Base-by-base conservation (phyloP, 2,113 vertebrate species). In the Microcebus tavaratra region DNA sequence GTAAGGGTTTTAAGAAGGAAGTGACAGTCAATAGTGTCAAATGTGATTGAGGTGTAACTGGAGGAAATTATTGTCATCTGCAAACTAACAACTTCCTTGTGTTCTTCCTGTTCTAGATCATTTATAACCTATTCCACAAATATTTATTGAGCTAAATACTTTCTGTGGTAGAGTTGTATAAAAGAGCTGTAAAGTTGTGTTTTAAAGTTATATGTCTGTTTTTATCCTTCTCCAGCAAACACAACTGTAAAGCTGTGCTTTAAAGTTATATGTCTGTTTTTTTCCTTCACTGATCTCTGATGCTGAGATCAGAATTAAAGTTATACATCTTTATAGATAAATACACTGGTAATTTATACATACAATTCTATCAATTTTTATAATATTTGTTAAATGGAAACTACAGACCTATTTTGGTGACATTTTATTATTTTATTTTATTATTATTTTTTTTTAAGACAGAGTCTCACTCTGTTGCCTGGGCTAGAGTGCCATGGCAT, bases 331-430 rank as follows among this genome's bases (percentile, higher is more conserved):
- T 90, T 80, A 48, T 88, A 84, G 75, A 84, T 18, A 84, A 88
- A 90, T 72, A 82, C 36, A 36, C 48, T 29, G 21, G 70, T 79
- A 85, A 87, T 96, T 87, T 90, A 67, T 70, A 84, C 10, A 67
- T 94, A 59, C 87, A 96, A 90, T 23, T 53, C 34, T 29, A 65
- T 55, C 18, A 61, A 1, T 80, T 88, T 88, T 91, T 53, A 80
- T 72, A 90, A 11, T 72, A 61, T 89, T 95, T 79, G 14, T 88
- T 88, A 96, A 89, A 68, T 87, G 34, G 15, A 83, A 72, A 83
- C 63, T 31, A 75, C 5, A 88, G 70, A 93, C 12, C 23, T 88
- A 57, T 88, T 96, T 96, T 31, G 10, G 59, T 82, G 45, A 65
- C 31, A 76, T 78, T 82, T 39, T 29, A 67, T 48, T 48, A 48